Evolutionary conservation across 1,140 invertebrate species (phyloP).

Genomic region (honey bee (Apis mellifera)): Amel_HAv3.1 CM009938.2:7036001-7036500

Average conservation of each 20-base stretch:
- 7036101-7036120: slow-evolving; percentile 5
- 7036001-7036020: neutral
- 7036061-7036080: slow-evolving; percentile 43
- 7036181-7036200: neutral
- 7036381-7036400: too few species aligned
- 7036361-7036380: too few species aligned
- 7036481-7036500: too few species aligned
- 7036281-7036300: too few species aligned
- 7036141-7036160: slow-evolving; percentile 9
- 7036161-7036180: neutral
- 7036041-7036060: neutral
- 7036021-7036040: slow-evolving; percentile 41
- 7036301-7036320: too few species aligned
- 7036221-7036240: neutral
- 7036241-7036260: neutral
- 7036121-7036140: too few species aligned
- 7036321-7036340: too few species aligned
- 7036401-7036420: too few species aligned
- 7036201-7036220: neutral
- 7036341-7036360: too few species aligned
- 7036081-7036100: slow-evolving; percentile 17
- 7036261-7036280: neutral
- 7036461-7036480: too few species aligned
- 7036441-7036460: too few species aligned
- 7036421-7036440: too few species aligned